Evolutionary conservation across 23 tunicate species (phyloP).

Genomic region (Styela plicata): DNA sequence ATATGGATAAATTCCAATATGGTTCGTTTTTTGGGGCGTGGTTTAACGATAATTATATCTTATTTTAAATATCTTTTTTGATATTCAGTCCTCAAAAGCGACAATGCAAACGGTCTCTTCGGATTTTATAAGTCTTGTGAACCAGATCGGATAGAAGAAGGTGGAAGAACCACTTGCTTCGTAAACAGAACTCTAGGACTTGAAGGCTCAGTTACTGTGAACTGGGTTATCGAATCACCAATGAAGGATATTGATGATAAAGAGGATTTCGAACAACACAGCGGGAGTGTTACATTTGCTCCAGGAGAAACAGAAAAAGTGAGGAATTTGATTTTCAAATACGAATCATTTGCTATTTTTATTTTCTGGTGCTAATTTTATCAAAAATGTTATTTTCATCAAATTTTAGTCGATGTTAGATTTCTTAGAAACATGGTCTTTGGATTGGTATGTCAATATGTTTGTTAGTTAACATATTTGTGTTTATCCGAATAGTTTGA

Average conservation of each 20-base stretch:
- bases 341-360: too few species aligned
- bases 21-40: too few species aligned
- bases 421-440: too few species aligned
- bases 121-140: constrained; percentile 59
- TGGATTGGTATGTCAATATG: too few species aligned
- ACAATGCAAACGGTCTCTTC: constrained; percentile 74
- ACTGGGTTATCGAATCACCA: constrained; percentile 39
- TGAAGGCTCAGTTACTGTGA: constrained; percentile 52
- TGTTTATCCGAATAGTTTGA: too few species aligned
- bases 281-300: constrained; percentile 37
- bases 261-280: constrained; percentile 27
- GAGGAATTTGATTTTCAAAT: background rate
- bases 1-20: too few species aligned
- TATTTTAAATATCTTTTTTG: too few species aligned
- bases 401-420: too few species aligned
- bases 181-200: constrained; percentile 54
- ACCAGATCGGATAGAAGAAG: constrained; percentile 56
- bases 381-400: too few species aligned
- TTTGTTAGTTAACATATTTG: too few species aligned
- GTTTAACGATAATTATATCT: too few species aligned
- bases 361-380: too few species aligned
- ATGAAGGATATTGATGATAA: constrained; percentile 1
- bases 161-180: constrained; percentile 38
- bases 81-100: constrained; percentile 58
- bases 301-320: constrained; percentile 43